Percentiles rank a stretch among this genome's conserved stretches.
These are phyloP conservation scores for Cyanoramphus novaezelandiae DNA, from an alignment of 2,113 vertebrate genomes.

Conservation along the genomic window DNA sequence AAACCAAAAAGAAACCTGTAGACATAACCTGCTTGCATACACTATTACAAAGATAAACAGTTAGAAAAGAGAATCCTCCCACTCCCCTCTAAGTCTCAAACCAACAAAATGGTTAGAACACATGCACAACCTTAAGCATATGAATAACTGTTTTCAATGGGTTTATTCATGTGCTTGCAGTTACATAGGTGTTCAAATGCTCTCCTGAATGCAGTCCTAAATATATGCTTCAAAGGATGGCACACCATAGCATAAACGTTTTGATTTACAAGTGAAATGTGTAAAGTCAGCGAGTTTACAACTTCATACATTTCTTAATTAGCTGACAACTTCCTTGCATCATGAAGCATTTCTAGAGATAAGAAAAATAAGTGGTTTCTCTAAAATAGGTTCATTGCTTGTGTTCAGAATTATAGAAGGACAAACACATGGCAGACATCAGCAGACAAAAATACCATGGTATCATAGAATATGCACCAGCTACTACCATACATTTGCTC, in stretches of 20 bases:
- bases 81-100: background rate
- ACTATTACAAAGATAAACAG: background rate
- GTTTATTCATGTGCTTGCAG: background rate
- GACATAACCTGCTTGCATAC: background rate
- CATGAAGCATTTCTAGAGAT: background rate
- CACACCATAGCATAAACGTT: background rate
- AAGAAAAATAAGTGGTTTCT: background rate
- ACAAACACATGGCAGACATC: background rate
- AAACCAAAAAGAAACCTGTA: background rate
- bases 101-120: background rate
- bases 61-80: constrained; percentile 2
- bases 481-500: background rate
- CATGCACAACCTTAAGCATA: background rate
- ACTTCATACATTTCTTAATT: background rate
- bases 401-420: background rate
- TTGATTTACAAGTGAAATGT: background rate
- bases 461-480: background rate
- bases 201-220: background rate
- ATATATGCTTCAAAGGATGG: background rate
- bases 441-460: background rate
- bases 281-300: background rate
- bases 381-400: background rate
- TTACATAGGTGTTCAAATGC: background rate
- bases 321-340: background rate
- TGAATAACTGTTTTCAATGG: background rate